A percentile compares a stretch with the other conserved stretches of the same genome.
Conservation (phyloP, 2,888 invertebrate genomes). For the Athrips mouffetella region DNA sequence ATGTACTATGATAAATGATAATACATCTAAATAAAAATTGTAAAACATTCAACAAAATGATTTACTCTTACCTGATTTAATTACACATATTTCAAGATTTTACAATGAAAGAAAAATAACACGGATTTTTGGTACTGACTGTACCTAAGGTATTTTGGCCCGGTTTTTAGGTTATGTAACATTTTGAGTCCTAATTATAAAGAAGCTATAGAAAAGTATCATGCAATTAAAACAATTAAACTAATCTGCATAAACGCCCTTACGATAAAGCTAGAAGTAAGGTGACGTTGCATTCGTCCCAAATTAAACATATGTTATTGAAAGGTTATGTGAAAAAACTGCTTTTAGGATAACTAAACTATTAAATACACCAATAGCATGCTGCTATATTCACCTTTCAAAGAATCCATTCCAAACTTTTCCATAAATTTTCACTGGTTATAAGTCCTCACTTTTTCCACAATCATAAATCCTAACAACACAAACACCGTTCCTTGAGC, state of each 20-base stretch:
- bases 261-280: constrained; percentile 20
- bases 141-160: not conserved
- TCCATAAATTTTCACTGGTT: constrained; percentile 1
- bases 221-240: not conserved
- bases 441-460: constrained; percentile 14
- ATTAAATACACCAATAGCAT: constrained; percentile 9
- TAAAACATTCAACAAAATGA: no score
- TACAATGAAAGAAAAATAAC: not conserved
- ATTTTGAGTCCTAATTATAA: not conserved
- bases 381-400: constrained; percentile 51
- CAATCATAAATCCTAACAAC: constrained; percentile 5
- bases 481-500: constrained; percentile 18
- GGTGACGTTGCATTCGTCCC: constrained; percentile 46
- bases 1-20: no score
- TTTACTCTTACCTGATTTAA: no score
- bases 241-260: not conserved
- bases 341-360: no score
- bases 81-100: not conserved
- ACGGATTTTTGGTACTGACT: not conserved
- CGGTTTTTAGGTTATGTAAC: not conserved
- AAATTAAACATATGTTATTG: constrained; percentile 55
- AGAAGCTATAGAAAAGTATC: not conserved
- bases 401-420: constrained; percentile 53
- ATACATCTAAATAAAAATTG: no score
- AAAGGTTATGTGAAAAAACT: constrained; percentile 43